Evolutionary conservation across 2,888 invertebrate species (phyloP).

Genomic region (Dynastes maya): DNA sequence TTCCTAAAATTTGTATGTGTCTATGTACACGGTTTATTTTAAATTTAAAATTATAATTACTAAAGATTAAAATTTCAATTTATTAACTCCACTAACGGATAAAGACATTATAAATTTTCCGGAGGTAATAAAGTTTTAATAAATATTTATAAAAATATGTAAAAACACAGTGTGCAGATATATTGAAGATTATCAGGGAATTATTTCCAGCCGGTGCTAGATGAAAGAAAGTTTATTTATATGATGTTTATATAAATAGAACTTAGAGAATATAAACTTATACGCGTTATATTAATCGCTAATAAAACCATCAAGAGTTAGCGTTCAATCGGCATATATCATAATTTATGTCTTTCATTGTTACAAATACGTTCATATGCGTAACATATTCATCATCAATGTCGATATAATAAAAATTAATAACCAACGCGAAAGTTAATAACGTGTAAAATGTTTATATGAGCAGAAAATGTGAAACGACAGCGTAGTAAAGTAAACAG

Average conservation of each 20-base stretch:
- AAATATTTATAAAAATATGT: background rate
- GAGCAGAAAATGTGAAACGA: too few species aligned
- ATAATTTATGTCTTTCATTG: too few species aligned
- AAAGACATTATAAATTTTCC: background rate
- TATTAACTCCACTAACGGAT: background rate
- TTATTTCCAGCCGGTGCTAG: background rate
- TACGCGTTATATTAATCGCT: background rate
- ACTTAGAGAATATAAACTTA: background rate
- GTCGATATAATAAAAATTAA: too few species aligned
- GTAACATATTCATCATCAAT: too few species aligned
- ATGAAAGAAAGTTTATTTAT: slow-evolving; percentile 18
- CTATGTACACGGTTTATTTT: too few species aligned
- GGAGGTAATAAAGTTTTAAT: background rate
- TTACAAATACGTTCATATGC: too few species aligned
- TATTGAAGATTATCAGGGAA: slow-evolving; percentile 3
- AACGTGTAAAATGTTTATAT: too few species aligned
- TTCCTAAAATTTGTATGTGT: too few species aligned
- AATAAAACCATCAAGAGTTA: slow-evolving; percentile 7
- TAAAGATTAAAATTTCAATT: background rate
- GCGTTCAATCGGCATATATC: too few species aligned
- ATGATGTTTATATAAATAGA: slow-evolving; percentile 15
- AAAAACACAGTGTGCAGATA: background rate
- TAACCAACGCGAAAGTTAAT: too few species aligned
- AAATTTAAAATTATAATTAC: too few species aligned
- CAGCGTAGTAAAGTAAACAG: too few species aligned